Evolutionary conservation across 2,113 vertebrate species (phyloP).

Genomic region (Phalacrocorax brasilianus): DNA sequence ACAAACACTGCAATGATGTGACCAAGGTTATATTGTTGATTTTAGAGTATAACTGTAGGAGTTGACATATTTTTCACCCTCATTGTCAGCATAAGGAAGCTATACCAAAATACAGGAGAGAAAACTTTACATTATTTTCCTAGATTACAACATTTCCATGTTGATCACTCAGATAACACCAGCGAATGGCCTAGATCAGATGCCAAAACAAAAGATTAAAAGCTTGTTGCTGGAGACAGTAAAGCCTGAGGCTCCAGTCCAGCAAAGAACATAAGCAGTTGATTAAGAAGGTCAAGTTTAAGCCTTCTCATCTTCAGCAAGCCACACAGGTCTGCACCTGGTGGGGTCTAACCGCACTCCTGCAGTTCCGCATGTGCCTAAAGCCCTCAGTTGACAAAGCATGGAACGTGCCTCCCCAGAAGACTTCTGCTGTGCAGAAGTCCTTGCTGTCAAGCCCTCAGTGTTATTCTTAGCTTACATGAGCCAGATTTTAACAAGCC

Average conservation of each 20-base stretch:
- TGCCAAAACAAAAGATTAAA: neutral
- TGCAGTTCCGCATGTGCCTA: rapidly evolving
- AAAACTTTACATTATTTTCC: neutral
- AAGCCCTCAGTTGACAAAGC: neutral
- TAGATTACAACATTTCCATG: neutral
- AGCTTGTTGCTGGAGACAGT: neutral
- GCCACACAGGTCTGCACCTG: neutral
- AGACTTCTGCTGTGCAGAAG: neutral
- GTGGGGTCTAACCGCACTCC: neutral
- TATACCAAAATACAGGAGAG: neutral
- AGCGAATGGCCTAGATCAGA: neutral
- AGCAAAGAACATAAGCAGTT: neutral
- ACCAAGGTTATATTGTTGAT: neutral
- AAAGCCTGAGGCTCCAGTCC: neutral
- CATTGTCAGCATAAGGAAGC: neutral
- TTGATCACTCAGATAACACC: neutral
- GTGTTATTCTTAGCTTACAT: neutral
- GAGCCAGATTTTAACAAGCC: neutral
- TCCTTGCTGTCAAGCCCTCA: neutral
- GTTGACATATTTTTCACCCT: neutral
- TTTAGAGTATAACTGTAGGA: neutral
- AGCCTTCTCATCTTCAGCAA: neutral
- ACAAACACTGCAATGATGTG: neutral
- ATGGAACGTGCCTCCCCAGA: neutral
- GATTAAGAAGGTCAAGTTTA: neutral